phyloP scores from a whole-genome alignment of 2,113 vertebrate genomes.

The Sinocyclocheilus anshuiensis region DNA sequence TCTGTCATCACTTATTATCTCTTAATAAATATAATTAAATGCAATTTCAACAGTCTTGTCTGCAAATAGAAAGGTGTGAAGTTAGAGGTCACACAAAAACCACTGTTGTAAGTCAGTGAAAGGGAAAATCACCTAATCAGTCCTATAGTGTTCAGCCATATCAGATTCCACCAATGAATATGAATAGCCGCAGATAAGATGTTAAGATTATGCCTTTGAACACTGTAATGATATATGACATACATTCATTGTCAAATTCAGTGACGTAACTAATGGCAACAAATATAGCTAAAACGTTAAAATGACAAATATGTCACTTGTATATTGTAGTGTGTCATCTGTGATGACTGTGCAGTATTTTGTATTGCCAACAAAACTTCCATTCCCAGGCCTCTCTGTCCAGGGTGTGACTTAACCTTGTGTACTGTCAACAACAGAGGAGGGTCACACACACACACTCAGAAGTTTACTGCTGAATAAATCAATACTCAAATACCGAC shows the following conservation, averaged over 20 bases:
- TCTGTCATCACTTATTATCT: conserved; percentile 20
- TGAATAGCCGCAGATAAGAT: not conserved
- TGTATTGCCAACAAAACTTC: conserved; percentile 60
- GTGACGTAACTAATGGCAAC: not conserved
- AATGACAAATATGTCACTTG: not conserved
- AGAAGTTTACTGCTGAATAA: too few species aligned
- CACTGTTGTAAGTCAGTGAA: conserved; percentile 1
- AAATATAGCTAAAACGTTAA: not conserved
- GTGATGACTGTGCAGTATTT: conserved; percentile 60
- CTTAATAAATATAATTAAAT: conserved; percentile 11
- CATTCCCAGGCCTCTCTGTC: conserved; percentile 58
- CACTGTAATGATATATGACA: not conserved
- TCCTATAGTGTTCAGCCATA: not conserved
- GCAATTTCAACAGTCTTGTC: not conserved
- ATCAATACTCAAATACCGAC: too few species aligned
- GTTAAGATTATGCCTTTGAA: not conserved
- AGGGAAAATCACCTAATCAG: not conserved
- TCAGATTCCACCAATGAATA: not conserved
- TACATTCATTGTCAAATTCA: not conserved
- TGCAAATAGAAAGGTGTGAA: not conserved
- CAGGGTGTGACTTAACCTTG: conserved; percentile 56
- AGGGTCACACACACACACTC: not conserved
- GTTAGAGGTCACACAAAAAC: not conserved
- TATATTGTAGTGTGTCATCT: conserved; percentile 39
- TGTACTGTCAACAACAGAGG: conserved; percentile 59